Evolutionary conservation across 53 echinoderm and acorn worm species (phyloP).

Genomic region (Apostichopus leukothele): DNA sequence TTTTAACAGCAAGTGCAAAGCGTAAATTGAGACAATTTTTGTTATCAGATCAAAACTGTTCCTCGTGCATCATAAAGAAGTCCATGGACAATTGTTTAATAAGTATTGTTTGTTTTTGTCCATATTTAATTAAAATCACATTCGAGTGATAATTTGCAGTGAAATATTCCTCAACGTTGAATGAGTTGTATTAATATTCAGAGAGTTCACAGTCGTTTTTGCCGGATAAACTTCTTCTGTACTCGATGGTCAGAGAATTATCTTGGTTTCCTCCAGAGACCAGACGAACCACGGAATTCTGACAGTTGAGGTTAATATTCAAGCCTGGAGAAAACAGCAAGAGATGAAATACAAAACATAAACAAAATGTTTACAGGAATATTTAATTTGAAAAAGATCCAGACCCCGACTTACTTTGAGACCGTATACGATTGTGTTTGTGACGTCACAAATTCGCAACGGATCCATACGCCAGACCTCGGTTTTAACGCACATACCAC

Average conservation of each 20-base stretch:
- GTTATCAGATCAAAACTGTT: no score
- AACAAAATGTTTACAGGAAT: no score
- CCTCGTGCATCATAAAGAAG: no score
- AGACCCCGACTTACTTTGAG: no score
- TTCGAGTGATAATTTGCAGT: no score
- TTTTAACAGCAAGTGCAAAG: no score
- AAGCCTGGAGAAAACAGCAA: constrained; percentile 52
- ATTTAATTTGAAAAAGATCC: no score
- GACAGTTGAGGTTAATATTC: constrained; percentile 80
- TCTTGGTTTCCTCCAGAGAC: constrained; percentile 70
- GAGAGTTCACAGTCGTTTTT: constrained; percentile 57
- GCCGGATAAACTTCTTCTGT: constrained; percentile 36
- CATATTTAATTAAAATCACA: background rate
- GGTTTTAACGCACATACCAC: no score
- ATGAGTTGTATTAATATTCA: background rate
- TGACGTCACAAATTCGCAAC: no score
- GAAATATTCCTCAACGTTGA: background rate
- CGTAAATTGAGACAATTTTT: no score
- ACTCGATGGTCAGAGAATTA: constrained; percentile 73
- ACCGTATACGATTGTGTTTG: no score
- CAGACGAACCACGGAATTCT: constrained; percentile 80
- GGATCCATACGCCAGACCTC: no score
- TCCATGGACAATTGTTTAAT: background rate
- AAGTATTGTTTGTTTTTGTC: background rate
- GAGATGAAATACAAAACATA: background rate